phyloP scores from a whole-genome alignment of 64 coral and sea anemone genomes.

The Montipora capricornis region DNA sequence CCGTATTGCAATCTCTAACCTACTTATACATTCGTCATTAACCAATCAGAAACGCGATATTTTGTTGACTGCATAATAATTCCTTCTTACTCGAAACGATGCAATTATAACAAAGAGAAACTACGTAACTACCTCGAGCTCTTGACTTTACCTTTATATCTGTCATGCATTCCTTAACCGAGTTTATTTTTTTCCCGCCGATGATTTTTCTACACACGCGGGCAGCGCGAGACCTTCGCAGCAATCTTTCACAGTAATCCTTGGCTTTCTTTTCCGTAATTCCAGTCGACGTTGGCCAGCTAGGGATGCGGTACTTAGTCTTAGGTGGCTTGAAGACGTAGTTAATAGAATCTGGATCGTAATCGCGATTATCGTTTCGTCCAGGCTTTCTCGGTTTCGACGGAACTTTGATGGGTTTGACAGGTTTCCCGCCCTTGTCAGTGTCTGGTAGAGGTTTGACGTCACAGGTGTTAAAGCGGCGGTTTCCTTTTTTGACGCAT shows the following conservation, averaged over 20 bases:
- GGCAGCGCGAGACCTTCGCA: constrained; percentile 15
- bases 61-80: too few species aligned
- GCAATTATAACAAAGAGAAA: too few species aligned
- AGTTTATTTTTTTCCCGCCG: background rate
- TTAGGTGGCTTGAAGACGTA: constrained; percentile 80
- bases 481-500: constrained; percentile 73
- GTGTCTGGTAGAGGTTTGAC: constrained; percentile 81
- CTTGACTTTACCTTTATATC: constrained; percentile 65
- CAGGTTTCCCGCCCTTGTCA: constrained; percentile 73
- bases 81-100: too few species aligned
- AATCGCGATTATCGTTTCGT: constrained; percentile 78
- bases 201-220: constrained; percentile 70
- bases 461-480: constrained; percentile 84
- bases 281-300: constrained; percentile 71
- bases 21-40: too few species aligned
- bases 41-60: too few species aligned
- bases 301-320: constrained; percentile 36
- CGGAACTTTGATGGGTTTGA: constrained; percentile 79
- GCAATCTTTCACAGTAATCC: constrained; percentile 58
- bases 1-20: too few species aligned
- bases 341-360: constrained; percentile 79
- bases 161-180: constrained; percentile 71
- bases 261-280: constrained; percentile 65
- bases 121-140: background rate
- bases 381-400: constrained; percentile 80